Percentiles rank a stretch among this genome's conserved stretches.
phyloP scores from a whole-genome alignment of 1,140 invertebrate genomes.

The Pteromalus puparum region DNA sequence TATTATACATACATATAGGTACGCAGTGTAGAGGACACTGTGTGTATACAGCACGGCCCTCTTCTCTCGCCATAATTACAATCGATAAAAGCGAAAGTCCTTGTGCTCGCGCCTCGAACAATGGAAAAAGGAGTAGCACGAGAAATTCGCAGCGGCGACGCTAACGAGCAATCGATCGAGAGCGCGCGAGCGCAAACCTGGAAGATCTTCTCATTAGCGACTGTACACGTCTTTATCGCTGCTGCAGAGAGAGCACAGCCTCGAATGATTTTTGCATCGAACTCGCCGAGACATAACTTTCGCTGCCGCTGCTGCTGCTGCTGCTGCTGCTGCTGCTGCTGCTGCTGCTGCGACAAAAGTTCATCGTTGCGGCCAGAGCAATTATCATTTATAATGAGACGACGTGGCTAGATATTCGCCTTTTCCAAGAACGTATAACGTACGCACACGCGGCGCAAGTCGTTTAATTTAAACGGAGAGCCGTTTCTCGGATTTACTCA shows the following conservation, averaged over 20 bases:
- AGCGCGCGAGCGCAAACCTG: background rate
- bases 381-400: conserved; percentile 2
- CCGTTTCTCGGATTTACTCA: too few species aligned
- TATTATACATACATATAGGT: too few species aligned
- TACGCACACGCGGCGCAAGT: background rate
- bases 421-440: background rate
- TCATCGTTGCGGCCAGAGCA: background rate
- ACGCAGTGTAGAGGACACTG: too few species aligned
- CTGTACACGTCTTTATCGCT: conserved; percentile 11
- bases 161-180: conserved; percentile 43
- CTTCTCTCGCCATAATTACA: conserved; percentile 8
- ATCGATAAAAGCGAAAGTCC: conserved; percentile 27
- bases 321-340: too few species aligned
- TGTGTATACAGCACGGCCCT: too few species aligned
- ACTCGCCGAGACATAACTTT: background rate
- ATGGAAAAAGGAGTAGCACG: conserved; percentile 6
- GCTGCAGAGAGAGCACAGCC: background rate
- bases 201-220: conserved; percentile 37
- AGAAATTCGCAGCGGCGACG: background rate
- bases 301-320: too few species aligned
- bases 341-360: background rate
- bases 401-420: background rate
- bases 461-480: background rate
- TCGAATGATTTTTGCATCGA: background rate
- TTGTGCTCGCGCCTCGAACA: background rate